phyloP scores from a whole-genome alignment of 2,113 vertebrate genomes.

The Stercorarius parasiticus region DNA sequence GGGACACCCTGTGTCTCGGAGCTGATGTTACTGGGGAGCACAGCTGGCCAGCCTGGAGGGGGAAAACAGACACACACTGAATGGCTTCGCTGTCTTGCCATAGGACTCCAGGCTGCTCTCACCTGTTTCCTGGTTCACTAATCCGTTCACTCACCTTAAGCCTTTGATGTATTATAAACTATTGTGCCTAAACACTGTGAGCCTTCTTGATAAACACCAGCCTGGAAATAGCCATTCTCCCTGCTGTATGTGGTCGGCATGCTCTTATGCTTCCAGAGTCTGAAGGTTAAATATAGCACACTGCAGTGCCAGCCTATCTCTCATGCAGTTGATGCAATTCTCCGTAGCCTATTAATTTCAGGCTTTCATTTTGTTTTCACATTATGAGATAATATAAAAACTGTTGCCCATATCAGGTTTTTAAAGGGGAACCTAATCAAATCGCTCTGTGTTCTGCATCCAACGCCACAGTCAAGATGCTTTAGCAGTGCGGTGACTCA shows the following conservation, averaged over 20 bases:
- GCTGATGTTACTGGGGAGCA: neutral
- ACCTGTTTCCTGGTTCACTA: neutral
- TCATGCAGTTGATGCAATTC: neutral
- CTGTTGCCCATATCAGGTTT: constrained; percentile 7
- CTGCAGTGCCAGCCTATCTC: neutral
- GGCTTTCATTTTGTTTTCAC: constrained; percentile 23
- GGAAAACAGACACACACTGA: neutral
- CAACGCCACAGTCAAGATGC: neutral
- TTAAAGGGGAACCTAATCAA: constrained; percentile 37
- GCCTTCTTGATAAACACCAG: neutral
- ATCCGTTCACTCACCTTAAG: neutral
- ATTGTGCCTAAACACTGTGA: neutral
- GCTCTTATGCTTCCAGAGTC: neutral
- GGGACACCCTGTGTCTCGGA: neutral
- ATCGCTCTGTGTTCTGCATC: neutral
- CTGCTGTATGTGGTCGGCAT: neutral
- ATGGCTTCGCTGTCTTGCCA: neutral
- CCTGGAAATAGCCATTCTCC: neutral
- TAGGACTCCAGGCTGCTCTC: neutral
- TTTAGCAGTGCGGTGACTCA: neutral
- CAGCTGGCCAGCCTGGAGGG: neutral
- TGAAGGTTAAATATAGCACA: constrained; percentile 4
- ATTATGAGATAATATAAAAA: neutral
- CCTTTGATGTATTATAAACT: neutral
- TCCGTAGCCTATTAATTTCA: constrained; percentile 19